These are phyloP conservation scores for Cantharis nigra DNA, from an alignment of 2,888 invertebrate species.

Conservation along the genomic window DNA sequence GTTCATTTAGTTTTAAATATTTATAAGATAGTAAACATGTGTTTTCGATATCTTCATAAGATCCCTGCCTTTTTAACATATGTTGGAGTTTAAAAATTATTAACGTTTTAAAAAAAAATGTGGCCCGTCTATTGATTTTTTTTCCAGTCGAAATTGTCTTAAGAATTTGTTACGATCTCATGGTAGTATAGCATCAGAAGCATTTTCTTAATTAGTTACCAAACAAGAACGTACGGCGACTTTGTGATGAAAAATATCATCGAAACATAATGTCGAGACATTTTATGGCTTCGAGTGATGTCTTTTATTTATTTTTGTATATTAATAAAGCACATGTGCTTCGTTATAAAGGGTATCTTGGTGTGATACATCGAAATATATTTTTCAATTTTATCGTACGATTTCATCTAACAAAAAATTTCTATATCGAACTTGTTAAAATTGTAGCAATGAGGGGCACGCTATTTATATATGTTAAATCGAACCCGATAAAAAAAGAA, in stretches of 20 bases:
- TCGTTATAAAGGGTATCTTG: slow-evolving; percentile 17
- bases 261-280: slow-evolving; percentile 27
- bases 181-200: slow-evolving; percentile 17
- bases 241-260: slow-evolving; percentile 31
- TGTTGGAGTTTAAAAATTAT: slow-evolving; percentile 29
- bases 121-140: slow-evolving; percentile 27
- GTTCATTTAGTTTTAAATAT: slow-evolving; percentile 11
- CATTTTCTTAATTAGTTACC: slow-evolving; percentile 26
- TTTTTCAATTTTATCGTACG: not conserved
- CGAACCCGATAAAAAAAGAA: not conserved
- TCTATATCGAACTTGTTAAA: not conserved
- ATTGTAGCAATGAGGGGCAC: not conserved
- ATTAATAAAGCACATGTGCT: slow-evolving; percentile 32
- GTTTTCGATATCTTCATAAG: slow-evolving; percentile 35
- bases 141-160: slow-evolving; percentile 14
- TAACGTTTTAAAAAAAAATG: slow-evolving; percentile 23
- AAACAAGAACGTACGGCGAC: slow-evolving; percentile 5
- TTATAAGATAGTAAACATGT: slow-evolving; percentile 27
- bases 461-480: not conserved
- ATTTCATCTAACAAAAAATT: not conserved
- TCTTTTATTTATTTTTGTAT: slow-evolving; percentile 31
- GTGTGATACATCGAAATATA: slow-evolving; percentile 13
- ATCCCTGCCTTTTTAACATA: slow-evolving; percentile 31
- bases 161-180: slow-evolving; percentile 20
- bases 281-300: slow-evolving; percentile 30